Evolutionary conservation across 2,888 invertebrate species (phyloP), one percentile per base, ranked within the genome.

Genomic region (Tenthredo notha): DNA sequence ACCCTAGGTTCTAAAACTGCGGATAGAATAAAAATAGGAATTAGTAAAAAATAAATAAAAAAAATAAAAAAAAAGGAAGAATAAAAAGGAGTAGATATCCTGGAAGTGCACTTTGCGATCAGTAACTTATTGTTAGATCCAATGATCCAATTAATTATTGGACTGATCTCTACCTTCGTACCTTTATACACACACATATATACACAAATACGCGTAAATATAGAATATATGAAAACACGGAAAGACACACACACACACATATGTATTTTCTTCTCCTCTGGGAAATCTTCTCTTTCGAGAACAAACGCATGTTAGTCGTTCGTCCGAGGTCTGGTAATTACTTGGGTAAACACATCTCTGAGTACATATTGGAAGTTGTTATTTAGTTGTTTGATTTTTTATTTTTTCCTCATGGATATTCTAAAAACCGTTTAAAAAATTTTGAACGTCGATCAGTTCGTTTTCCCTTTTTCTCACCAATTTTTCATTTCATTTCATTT

Each of bases 261-360:
- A 2, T 2, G 37, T 4, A 12, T 54, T n/a, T 33, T 33, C 6
- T 33, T 33, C n/a, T 72, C 70, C 70, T 18, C 9, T 72, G 70
- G 70, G 33, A 72, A 72, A 72, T 72, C 33, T 72, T n/a, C 70
- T 40, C 70, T 61, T 72, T 72, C n/a, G 33, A 72, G 40, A 72
- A 72, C 70, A 72, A 33, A 72, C 70, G 37, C 10, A 33, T 72
- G 70, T 18, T 72, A 21, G 25, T 61, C 21, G 21, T 25, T 61
- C 25, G 70, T 72, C 40, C 37, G 70, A 72, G 6, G 70, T 72
- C 37, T 21, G 33, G 70, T 72, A 40, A 72, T 72, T 72, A 72
- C 70, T 72, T 72, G 18, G 29, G 70, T 72, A 40, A 72, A 37
- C 70, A n/a, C n/a, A 72, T 37, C n/a, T 10, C 33, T n/a, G 6